phyloP scores from a whole-genome alignment of 2,113 vertebrate species.

The Pipra filicauda region DNA sequence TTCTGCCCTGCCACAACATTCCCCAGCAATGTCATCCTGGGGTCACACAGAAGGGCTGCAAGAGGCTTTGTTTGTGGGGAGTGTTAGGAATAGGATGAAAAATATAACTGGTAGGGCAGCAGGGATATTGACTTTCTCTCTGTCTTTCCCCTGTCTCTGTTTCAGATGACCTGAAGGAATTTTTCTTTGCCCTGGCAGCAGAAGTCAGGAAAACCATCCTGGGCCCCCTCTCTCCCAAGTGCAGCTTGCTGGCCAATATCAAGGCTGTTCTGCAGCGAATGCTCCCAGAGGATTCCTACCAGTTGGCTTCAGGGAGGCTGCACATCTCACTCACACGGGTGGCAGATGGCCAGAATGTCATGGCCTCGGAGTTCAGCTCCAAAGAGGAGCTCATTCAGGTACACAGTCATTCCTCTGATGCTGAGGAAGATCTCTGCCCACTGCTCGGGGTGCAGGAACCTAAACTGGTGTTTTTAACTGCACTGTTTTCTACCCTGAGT shows the following conservation, averaged over 20 bases:
- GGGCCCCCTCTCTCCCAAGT: conserved; percentile 80
- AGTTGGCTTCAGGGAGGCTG: conserved; percentile 77
- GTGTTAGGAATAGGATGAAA: background rate
- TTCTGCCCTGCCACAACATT: fast-evolving
- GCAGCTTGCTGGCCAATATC: conserved; percentile 76
- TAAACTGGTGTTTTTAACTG: background rate
- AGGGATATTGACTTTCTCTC: background rate
- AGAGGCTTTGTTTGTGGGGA: background rate
- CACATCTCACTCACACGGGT: conserved; percentile 81
- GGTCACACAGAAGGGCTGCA: no score
- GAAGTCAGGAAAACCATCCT: conserved; percentile 73
- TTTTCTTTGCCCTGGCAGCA: conserved; percentile 65
- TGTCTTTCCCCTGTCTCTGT: fast-evolving
- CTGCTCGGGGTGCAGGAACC: background rate
- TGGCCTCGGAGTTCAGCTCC: conserved; percentile 82
- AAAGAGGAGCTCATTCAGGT: conserved; percentile 89
- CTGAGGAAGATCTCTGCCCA: fast-evolving
- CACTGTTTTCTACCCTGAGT: background rate
- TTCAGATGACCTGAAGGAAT: conserved; percentile 73
- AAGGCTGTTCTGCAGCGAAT: conserved; percentile 62
- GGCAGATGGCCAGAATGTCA: conserved; percentile 75
- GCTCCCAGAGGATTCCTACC: conserved; percentile 82
- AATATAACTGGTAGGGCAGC: background rate
- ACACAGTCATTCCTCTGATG: background rate
- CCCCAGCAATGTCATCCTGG: background rate